Conservation (phyloP, 2,113 vertebrate genomes). For the Plecotus auritus region DNA sequence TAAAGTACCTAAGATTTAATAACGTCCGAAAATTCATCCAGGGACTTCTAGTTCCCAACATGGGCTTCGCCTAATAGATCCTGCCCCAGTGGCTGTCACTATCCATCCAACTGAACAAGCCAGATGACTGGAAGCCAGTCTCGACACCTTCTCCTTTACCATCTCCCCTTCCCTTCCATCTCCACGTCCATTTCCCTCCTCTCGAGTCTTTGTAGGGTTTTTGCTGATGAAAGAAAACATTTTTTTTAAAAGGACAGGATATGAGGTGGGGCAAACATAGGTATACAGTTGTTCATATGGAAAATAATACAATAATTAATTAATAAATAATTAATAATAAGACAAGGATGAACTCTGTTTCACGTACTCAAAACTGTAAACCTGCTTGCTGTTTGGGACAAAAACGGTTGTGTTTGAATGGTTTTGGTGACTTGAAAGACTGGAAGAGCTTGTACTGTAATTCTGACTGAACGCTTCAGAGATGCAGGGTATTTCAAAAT, state of each 20-base stretch:
- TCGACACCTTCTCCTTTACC: not conserved
- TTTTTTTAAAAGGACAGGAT: too few species aligned
- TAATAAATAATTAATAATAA: too few species aligned
- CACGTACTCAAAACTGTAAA: too few species aligned
- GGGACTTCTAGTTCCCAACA: not conserved
- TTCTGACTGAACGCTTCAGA: constrained; percentile 14
- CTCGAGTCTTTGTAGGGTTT: too few species aligned
- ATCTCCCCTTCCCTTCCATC: not conserved
- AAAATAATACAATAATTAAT: too few species aligned
- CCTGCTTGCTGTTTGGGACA: not conserved
- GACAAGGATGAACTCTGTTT: too few species aligned
- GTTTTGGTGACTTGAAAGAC: constrained; percentile 20
- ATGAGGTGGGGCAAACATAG: too few species aligned
- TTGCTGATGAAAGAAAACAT: too few species aligned
- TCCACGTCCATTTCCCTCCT: too few species aligned
- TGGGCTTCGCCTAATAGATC: not conserved
- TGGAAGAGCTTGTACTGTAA: not conserved
- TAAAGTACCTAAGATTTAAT: not conserved
- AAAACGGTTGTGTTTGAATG: not conserved
- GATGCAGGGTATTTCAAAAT: constrained; percentile 34
- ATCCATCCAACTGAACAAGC: not conserved
- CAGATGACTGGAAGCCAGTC: not conserved
- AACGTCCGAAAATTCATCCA: not conserved
- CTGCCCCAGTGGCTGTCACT: not conserved
- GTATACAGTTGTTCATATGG: too few species aligned